Conservation (phyloP, 2,797 vertebrate species). For the Amazona finschi region DNA sequence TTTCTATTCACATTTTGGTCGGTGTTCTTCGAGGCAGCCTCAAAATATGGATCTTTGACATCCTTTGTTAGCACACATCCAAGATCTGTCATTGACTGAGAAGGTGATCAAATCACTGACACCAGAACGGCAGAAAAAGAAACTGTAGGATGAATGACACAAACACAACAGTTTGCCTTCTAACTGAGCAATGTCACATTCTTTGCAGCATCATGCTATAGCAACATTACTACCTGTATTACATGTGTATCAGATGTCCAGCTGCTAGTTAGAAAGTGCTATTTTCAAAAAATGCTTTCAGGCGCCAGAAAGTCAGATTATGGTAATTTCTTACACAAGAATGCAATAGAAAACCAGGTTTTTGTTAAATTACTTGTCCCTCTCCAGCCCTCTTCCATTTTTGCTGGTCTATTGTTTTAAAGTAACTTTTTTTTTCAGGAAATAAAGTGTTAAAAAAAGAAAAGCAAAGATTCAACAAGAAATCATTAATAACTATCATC, state of each 20-base stretch:
- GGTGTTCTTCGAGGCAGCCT: neutral
- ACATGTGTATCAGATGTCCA: neutral
- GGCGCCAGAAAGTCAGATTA: constrained; percentile 24
- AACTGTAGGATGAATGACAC: neutral
- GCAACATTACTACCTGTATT: neutral
- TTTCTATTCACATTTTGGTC: neutral
- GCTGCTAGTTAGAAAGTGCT: neutral
- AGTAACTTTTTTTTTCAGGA: neutral
- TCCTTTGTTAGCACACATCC: neutral
- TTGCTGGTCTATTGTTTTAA: neutral
- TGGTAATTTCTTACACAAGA: neutral
- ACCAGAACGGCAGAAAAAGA: neutral
- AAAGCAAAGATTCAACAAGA: neutral
- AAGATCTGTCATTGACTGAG: neutral
- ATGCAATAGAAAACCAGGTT: neutral
- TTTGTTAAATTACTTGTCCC: neutral
- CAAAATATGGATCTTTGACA: neutral
- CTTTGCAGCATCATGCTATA: neutral
- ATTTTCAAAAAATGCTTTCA: neutral
- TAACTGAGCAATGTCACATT: neutral
- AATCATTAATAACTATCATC: neutral
- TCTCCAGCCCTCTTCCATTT: neutral
- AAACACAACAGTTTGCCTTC: neutral
- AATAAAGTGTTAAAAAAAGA: constrained; percentile 11
- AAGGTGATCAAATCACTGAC: neutral